Percentiles rank a stretch among this genome's conserved stretches.
Evolutionary conservation across 37 sponge, comb jelly and placozoan genomes (phyloP).

Genomic region (Mnemiopsis leidyi): DNA sequence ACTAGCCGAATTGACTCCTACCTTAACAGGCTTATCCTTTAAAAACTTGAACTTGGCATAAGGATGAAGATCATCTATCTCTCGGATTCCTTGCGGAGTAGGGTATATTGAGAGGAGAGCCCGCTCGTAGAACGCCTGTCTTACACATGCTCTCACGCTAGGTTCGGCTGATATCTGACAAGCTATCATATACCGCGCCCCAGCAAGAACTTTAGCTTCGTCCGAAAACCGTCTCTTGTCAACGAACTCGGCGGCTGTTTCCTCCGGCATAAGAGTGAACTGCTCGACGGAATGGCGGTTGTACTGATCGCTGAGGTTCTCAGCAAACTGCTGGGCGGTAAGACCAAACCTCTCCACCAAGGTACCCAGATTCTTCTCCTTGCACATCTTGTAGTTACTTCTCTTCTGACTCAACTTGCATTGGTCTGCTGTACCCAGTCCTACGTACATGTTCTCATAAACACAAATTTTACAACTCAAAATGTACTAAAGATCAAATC

Average conservation of each 20-base stretch:
- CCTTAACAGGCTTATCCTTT: conserved; percentile 83
- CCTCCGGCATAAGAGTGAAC: conserved; percentile 83
- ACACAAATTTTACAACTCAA: too few species aligned
- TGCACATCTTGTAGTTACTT: conserved; percentile 84
- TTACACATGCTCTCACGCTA: conserved; percentile 80
- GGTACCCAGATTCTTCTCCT: conserved; percentile 80
- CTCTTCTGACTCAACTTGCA: conserved; percentile 66
- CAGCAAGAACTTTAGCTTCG: conserved; percentile 1
- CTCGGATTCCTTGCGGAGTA: conserved; percentile 90
- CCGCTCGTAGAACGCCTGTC: conserved; percentile 79
- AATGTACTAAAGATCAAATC: too few species aligned
- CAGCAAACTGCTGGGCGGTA: conserved; percentile 89
- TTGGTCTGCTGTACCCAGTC: conserved; percentile 62
- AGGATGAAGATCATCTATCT: conserved; percentile 83
- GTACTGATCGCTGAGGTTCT: conserved; percentile 89
- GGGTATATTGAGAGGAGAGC: conserved; percentile 81
- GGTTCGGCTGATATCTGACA: conserved; percentile 90
- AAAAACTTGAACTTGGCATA: conserved; percentile 81
- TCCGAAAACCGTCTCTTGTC: background rate
- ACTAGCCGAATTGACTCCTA: too few species aligned
- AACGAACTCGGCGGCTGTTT: conserved; percentile 80
- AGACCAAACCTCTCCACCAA: conserved; percentile 93
- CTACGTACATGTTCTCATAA: too few species aligned
- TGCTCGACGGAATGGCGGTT: conserved; percentile 94
- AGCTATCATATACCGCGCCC: conserved; percentile 83